Conservation (phyloP, 53 echinoderm and acorn worm species). For the Zoroaster sp. region DNA sequence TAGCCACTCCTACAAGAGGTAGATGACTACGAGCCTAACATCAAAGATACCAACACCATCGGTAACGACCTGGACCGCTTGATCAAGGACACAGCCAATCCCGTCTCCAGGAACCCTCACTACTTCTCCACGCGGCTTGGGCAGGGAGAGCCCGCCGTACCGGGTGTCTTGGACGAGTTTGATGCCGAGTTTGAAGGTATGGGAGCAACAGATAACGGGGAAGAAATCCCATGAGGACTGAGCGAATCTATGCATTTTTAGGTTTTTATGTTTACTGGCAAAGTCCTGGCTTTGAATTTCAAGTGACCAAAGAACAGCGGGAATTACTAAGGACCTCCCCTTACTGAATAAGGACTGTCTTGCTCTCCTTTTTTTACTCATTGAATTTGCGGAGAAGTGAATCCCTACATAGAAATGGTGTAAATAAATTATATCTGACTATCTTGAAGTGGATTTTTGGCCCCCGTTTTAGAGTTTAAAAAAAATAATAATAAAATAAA, state of each 20-base stretch:
- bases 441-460: no score
- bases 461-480: no score
- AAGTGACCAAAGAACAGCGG: no score
- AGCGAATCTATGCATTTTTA: no score
- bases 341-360: neutral
- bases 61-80: slow-evolving; percentile 79
- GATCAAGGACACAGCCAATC: slow-evolving; percentile 68
- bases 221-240: no score
- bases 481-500: no score
- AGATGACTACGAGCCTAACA: slow-evolving; percentile 82
- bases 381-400: no score
- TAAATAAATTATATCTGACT: no score
- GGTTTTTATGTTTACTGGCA: no score
- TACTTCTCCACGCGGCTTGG: slow-evolving; percentile 75
- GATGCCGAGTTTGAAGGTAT: slow-evolving; percentile 77
- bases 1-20: slow-evolving; percentile 90
- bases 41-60: slow-evolving; percentile 70
- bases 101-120: slow-evolving; percentile 69
- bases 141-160: slow-evolving; percentile 71
- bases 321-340: neutral
- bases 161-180: slow-evolving; percentile 69
- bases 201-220: neutral
- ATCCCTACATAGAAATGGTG: no score
- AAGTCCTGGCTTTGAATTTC: no score
- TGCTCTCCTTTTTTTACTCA: neutral